phyloP scores from a whole-genome alignment of 2,888 invertebrate species.

The Ornithoptera priamus region DNA sequence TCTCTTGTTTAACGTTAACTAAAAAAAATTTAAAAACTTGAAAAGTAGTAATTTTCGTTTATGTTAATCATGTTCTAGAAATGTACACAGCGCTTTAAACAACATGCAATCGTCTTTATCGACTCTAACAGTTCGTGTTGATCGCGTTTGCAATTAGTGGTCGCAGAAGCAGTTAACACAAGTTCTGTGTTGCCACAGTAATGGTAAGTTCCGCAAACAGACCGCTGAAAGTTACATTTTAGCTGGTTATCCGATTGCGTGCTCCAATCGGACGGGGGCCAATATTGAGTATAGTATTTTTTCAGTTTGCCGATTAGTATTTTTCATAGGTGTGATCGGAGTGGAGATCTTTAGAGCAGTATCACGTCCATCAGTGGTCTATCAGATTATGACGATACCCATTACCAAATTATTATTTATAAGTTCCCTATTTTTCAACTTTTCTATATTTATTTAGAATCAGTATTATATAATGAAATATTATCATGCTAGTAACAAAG shows the following conservation, averaged over 20 bases:
- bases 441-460: too few species aligned
- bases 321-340: too few species aligned
- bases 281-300: neutral
- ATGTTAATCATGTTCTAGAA: neutral
- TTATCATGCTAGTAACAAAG: too few species aligned
- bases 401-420: too few species aligned
- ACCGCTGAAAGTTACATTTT: constrained; percentile 20
- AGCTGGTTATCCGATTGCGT: constrained; percentile 4
- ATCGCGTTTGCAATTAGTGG: constrained; percentile 18
- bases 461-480: too few species aligned
- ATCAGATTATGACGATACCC: too few species aligned
- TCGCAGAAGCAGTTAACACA: constrained; percentile 12
- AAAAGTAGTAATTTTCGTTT: neutral
- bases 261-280: neutral
- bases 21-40: neutral
- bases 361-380: too few species aligned
- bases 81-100: neutral
- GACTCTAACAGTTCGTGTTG: constrained; percentile 7
- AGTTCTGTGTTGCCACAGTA: constrained; percentile 17
- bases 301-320: too few species aligned
- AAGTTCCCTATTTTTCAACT: too few species aligned
- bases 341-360: too few species aligned
- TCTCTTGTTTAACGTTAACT: neutral
- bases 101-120: constrained; percentile 12
- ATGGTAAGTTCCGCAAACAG: constrained; percentile 22